Base-by-base conservation (phyloP, 2,888 invertebrate species). In the Tanytarsus gracilentus region DNA sequence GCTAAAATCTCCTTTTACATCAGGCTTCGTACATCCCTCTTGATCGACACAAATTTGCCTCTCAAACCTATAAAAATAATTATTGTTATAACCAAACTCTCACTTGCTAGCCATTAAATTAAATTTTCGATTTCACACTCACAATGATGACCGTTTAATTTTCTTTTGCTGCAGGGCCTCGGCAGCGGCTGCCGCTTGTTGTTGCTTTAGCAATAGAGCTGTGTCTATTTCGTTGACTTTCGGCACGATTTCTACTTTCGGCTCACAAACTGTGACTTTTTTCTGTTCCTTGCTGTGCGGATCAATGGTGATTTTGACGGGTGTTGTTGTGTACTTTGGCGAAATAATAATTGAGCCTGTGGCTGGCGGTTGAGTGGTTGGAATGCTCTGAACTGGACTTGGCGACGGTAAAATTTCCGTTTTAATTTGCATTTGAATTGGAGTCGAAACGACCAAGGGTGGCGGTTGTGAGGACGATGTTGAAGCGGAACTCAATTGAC, bases 31-130 rank as follows among this genome's bases (percentile, higher is more conserved):
- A 53, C 85, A 87, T 62, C 83, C 84, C 66, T 81, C 80, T 71
- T 88, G 86, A 74, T 89, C 88, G 53, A 82, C 82, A 68, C 80
- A 79, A 67, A 86, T 69, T 70, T 88, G 87, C 62, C 85, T 83
- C 65, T 87, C 85, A 67, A 88, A 81, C 66, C 88, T 88, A 67
- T 44, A 67, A 65, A 63, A 64, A 62, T 63, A 63, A 61, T 63
- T 48, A 62, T 49, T 25, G 63, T 59, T 58, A 27, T 40, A 27
- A 55, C 48, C 50, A 26, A 53, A 63, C 59, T 50, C 62, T 16
- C 16, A 44, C 9, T 21, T 18, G 25, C 25, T 9, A 48, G 23
- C 14, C n/a, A 14, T 6, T 49, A 44, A n/a, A 50, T 26, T 61
- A 64, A 14, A 14, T 36, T n/a, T 16, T 64, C 63, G 64, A 72